Evolutionary conservation across 37 sponge, comb jelly and placozoan species (phyloP).

Genomic region (Crambe crambe): DNA sequence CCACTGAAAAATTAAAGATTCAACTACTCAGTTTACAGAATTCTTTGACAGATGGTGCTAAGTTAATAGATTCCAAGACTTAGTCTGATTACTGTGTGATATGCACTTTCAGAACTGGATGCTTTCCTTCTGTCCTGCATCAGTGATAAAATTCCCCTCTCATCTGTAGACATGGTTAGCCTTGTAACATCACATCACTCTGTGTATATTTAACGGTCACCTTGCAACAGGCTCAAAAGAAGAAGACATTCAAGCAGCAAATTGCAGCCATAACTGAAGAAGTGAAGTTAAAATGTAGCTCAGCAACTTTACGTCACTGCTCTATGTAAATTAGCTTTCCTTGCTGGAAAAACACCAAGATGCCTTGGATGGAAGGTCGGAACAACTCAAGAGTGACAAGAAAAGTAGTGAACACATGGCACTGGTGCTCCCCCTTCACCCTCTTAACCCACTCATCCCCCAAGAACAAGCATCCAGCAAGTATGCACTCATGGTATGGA

Average conservation of each 20-base stretch:
- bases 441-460: constrained; percentile 61
- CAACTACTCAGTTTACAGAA: constrained; percentile 63
- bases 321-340: constrained; percentile 29
- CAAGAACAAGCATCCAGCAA: constrained; percentile 71
- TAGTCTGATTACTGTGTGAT: too few relatives aligned
- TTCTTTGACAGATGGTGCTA: constrained; percentile 52
- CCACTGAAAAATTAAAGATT: constrained; percentile 15
- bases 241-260: constrained; percentile 37
- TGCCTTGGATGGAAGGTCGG: not conserved
- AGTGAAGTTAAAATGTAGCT: constrained; percentile 19
- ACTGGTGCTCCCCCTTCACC: constrained; percentile 45
- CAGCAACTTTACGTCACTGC: not conserved
- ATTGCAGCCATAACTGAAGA: constrained; percentile 54
- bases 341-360: constrained; percentile 37
- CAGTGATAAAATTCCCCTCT: not conserved
- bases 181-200: too few relatives aligned
- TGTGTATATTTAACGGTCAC: too few relatives aligned
- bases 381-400: constrained; percentile 13
- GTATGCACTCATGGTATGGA: constrained; percentile 69
- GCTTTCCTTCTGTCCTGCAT: not conserved
- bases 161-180: constrained; percentile 12
- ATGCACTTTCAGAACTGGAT: not conserved
- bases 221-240: not conserved
- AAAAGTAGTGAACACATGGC: constrained; percentile 1
- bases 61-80: not conserved